phyloP scores from a whole-genome alignment of 1,140 invertebrate genomes.

The Pseudomyrmex pallidus region DNA sequence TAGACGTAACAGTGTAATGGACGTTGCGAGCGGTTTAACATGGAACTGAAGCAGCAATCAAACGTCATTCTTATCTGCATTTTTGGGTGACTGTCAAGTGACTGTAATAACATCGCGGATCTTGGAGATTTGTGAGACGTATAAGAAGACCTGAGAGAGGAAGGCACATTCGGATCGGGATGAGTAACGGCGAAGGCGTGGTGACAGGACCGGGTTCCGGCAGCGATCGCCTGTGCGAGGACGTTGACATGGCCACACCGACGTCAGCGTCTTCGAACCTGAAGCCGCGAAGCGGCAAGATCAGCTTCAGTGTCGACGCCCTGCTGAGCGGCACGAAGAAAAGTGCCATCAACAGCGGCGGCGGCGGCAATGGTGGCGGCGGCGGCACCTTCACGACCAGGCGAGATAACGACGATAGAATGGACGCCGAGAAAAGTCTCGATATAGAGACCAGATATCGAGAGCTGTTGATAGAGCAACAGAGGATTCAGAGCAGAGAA shows the following conservation, averaged over 20 bases:
- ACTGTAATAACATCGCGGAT: neutral
- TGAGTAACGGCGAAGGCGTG: slow-evolving; percentile 78
- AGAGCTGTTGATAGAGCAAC: slow-evolving; percentile 80
- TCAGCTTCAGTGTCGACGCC: slow-evolving; percentile 84
- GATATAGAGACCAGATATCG: slow-evolving; percentile 80
- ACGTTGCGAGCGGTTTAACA: neutral
- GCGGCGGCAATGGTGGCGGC: neutral
- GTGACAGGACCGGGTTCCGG: slow-evolving; percentile 77
- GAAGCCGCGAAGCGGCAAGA: slow-evolving; percentile 83
- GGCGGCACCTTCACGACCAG: slow-evolving; percentile 59
- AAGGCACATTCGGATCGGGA: slow-evolving; percentile 45
- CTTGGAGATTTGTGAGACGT: slow-evolving; percentile 11
- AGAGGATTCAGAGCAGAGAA: slow-evolving; percentile 81
- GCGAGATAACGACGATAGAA: slow-evolving; percentile 66
- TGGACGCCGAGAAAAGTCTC: slow-evolving; percentile 72
- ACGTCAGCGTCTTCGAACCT: slow-evolving; percentile 81
- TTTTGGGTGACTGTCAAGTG: neutral
- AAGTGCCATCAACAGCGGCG: slow-evolving; percentile 49
- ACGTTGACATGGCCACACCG: slow-evolving; percentile 82
- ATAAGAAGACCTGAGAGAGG: neutral
- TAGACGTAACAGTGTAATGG: neutral
- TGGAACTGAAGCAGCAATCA: slow-evolving; percentile 20
- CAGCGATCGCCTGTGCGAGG: slow-evolving; percentile 75
- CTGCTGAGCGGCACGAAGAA: slow-evolving; percentile 83
- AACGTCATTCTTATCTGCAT: neutral